Evolutionary conservation across 2,888 invertebrate genomes (phyloP).

Genomic region (Ormyrus labotus): DNA sequence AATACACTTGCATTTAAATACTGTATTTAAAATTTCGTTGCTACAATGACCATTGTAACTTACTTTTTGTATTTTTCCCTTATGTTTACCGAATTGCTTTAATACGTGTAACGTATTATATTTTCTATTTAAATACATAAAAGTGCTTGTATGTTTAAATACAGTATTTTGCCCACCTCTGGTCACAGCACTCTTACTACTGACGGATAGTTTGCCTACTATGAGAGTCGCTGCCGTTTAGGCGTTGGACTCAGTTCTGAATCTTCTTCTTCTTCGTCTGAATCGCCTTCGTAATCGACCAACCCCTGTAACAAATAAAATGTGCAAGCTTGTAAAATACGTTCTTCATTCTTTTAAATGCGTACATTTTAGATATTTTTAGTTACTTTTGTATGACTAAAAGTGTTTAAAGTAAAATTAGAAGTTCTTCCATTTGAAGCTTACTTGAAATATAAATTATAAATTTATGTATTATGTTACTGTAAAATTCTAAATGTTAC

Average conservation of each 20-base stretch:
- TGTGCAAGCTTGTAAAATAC: not conserved
- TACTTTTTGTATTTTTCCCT: conserved; percentile 40
- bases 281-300: conserved; percentile 98
- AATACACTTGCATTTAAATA: conserved; percentile 58
- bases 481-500: too few species aligned
- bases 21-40: conserved; percentile 55
- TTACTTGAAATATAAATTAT: too few species aligned
- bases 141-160: conserved; percentile 55
- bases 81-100: conserved; percentile 42
- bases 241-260: conserved; percentile 80
- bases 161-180: conserved; percentile 59
- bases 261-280: conserved; percentile 94
- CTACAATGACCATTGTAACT: conserved; percentile 59
- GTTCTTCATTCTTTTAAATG: too few species aligned
- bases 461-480: too few species aligned
- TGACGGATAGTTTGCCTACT: conserved; percentile 76
- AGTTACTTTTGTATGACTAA: too few species aligned
- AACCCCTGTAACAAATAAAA: conserved; percentile 81
- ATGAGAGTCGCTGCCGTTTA: conserved; percentile 87
- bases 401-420: too few species aligned
- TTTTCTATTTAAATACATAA: conserved; percentile 56
- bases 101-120: conserved; percentile 56
- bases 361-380: too few species aligned
- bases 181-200: conserved; percentile 68
- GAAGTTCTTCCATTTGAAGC: too few species aligned